Percentiles rank a stretch among this genome's conserved stretches.
These are phyloP conservation scores for Acanthosoma haemorrhoidale DNA, from an alignment of 2,888 invertebrate species.

Conservation along the genomic window DNA sequence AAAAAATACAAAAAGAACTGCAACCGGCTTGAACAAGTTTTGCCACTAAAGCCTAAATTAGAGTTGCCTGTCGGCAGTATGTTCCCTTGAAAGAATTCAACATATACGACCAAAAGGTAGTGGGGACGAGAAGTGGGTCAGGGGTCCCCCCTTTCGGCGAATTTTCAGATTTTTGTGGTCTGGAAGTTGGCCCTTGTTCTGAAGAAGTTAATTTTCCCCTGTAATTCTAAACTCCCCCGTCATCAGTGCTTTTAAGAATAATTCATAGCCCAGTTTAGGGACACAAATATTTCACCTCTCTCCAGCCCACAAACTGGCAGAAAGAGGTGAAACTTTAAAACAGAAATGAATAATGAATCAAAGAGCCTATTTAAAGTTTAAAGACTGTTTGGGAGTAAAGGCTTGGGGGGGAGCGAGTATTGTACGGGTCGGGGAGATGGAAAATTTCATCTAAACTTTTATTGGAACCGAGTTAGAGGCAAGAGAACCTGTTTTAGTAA, in stretches of 20 bases:
- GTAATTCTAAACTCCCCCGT: constrained; percentile 5
- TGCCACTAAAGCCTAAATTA: too few relatives aligned
- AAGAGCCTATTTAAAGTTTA: constrained; percentile 24
- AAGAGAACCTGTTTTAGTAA: too few relatives aligned
- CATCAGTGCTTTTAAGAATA: constrained; percentile 12
- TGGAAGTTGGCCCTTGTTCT: neutral
- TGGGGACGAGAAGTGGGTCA: neutral
- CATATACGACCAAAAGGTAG: too few relatives aligned
- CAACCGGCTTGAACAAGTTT: too few relatives aligned
- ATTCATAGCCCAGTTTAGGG: constrained; percentile 9
- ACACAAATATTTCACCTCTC: neutral
- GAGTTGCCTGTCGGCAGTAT: too few relatives aligned
- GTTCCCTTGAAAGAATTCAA: too few relatives aligned
- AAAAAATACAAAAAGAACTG: too few relatives aligned
- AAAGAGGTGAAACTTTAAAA: constrained; percentile 22
- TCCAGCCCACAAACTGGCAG: too few relatives aligned
- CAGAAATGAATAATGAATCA: constrained; percentile 28
- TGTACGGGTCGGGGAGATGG: neutral
- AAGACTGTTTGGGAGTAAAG: neutral
- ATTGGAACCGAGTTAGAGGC: too few relatives aligned
- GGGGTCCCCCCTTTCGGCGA: neutral
- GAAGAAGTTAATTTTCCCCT: constrained; percentile 11
- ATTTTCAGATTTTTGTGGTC: neutral
- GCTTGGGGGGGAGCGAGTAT: constrained; percentile 4
- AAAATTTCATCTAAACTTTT: constrained; percentile 23